These are phyloP conservation scores for Oceanodroma tethys DNA, from an alignment of 2,113 vertebrate species.

Conservation along the genomic window DNA sequence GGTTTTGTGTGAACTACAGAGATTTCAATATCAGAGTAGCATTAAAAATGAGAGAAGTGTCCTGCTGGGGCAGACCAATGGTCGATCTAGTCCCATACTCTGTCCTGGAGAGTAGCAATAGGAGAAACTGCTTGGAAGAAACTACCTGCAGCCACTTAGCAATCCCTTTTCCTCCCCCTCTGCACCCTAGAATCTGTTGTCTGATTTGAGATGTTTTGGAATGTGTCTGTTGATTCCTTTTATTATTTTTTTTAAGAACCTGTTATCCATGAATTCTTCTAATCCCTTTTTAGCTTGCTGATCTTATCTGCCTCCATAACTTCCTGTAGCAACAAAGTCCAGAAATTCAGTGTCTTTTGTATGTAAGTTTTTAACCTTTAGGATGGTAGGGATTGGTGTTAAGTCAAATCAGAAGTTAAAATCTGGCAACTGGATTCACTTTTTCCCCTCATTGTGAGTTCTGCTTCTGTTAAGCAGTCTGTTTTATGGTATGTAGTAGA, in stretches of 20 bases:
- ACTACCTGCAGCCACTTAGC: not conserved
- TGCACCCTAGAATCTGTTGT: not conserved
- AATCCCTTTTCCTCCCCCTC: not conserved
- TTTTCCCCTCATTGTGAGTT: not conserved
- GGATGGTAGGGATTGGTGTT: not conserved
- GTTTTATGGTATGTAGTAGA: not conserved
- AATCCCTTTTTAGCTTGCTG: not conserved
- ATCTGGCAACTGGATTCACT: not conserved
- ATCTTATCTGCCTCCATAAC: not conserved
- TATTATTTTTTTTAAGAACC: not conserved
- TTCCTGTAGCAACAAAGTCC: not conserved
- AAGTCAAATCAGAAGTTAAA: not conserved
- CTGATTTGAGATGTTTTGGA: not conserved
- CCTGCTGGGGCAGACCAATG: not conserved
- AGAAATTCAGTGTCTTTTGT: not conserved
- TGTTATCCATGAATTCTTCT: not conserved
- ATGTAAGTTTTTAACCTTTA: not conserved
- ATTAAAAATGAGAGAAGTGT: not conserved
- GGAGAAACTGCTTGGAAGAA: not conserved
- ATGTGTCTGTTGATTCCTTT: not conserved
- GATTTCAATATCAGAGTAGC: not conserved
- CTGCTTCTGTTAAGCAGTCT: not conserved
- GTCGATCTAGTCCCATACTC: accelerated
- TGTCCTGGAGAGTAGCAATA: not conserved
- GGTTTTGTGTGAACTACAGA: not conserved